A percentile compares a stretch with the other conserved stretches of the same genome.
These are phyloP conservation scores for Protophormia terraenovae DNA, from an alignment of 2,888 invertebrate genomes.

Conservation along the genomic window DNA sequence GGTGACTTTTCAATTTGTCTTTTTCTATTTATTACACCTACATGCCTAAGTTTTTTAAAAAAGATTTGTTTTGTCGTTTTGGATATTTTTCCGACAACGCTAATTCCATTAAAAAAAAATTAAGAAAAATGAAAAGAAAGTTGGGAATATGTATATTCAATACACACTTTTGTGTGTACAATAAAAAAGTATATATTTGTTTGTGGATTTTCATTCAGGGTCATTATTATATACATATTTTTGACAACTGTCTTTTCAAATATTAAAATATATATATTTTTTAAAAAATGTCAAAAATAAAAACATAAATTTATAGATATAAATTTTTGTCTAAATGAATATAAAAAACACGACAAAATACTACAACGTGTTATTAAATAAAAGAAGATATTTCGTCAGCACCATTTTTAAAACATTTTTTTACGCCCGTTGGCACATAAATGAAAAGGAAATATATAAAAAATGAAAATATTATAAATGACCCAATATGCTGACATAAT, in stretches of 20 bases:
- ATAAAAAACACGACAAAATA: not conserved
- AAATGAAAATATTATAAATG: constrained; percentile 19
- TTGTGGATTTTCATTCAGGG: not conserved
- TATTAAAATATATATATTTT: constrained; percentile 25
- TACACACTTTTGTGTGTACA: not conserved
- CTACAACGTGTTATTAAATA: constrained; percentile 57
- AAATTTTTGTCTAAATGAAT: not conserved
- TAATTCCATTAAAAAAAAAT: constrained; percentile 18
- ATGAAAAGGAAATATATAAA: not conserved
- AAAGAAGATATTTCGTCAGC: constrained; percentile 73
- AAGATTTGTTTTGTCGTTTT: not conserved
- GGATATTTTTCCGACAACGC: not conserved
- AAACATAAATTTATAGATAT: not conserved
- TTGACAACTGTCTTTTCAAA: constrained; percentile 29
- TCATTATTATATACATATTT: not conserved
- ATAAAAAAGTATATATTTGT: not conserved
- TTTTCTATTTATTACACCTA: not conserved
- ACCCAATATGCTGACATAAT: constrained; percentile 40
- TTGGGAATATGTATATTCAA: not conserved
- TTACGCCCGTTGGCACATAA: not conserved
- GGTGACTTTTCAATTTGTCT: constrained; percentile 32
- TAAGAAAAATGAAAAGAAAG: not conserved
- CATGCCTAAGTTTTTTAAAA: too few relatives aligned
- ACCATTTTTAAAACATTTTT: constrained; percentile 72
- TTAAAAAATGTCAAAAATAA: not conserved